Evolutionary conservation across 1,140 invertebrate genomes (phyloP), one percentile per base, ranked within the genome.

Genomic region (Drosophila serrata): DNA sequence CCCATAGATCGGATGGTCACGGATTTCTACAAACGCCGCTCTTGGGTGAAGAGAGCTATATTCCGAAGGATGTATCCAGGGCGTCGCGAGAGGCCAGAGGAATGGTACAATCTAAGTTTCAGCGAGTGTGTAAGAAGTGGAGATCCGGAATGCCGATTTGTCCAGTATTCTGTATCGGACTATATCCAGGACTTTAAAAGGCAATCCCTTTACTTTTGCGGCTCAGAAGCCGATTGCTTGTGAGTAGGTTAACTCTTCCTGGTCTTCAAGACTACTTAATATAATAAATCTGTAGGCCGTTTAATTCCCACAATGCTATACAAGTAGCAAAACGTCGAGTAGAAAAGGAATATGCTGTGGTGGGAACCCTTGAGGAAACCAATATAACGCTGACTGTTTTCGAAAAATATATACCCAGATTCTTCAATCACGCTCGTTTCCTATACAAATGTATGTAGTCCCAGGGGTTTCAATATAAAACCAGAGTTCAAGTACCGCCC

Each of bases 31-130:
- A 40, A 55, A 11, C 55, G 46, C 2, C 94, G 97, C 33, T 97
- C 98, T 92, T 96, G 96, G 0, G 95, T 97, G 12, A 97, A 98
- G 93, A 94, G 97, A 45, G 95, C 97, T 1, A 97, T 98, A 79
- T 97, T 96, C 1, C 97, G 97, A 95, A 98, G 96, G 93, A 98
- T 97, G 88, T 91, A 90, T 72, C 95, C 97, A 6, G 93, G 97
- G 67, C 96, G 96, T 15, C 96, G 96, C 1, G 97, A 97, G 96
- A 95, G 96, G 7, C 95, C 97, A 92, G 95, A 95, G 6, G 94
- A 95, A 45, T 98, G 97, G 97, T 93, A 97, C 5, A 97, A 96
- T 90, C 98, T 97, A 95, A 97, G 97, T 92, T 98, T 97, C 90
- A 97, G 97, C 91, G 95, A 96, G 3, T 98, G 97, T 81, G 97